Base-by-base conservation (phyloP, 1,140 invertebrate species). In the Zaprionus gabonicus region DNA sequence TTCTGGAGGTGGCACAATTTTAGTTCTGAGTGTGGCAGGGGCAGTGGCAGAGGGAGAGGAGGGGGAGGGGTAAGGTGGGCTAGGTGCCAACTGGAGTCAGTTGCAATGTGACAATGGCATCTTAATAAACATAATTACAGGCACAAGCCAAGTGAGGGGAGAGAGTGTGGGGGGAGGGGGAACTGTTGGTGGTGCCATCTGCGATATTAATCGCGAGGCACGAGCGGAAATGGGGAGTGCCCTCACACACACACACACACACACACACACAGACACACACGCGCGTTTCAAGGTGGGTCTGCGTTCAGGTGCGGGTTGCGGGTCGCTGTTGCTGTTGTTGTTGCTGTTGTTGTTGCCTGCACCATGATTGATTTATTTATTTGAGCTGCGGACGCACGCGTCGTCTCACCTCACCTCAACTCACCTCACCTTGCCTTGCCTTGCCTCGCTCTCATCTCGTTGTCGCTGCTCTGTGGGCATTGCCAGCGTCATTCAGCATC, bases 171-270 rank as follows among this genome's bases (percentile, higher is more conserved):
- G 44, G 36, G 10, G 9, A 13, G n/a, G n/a, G 17, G n/a, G 2
- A 9, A 38, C 23, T 41, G 64, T 13, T 53, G 49, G 49, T 70
- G 64, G 74, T 79, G 60, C 53, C 63, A 78, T 84, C 67, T 56
- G n/a, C 73, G 84, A 87, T 87, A 88, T 88, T 84, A 81, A 87
- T 87, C 85, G 81, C 75, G 84, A 72, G 76, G 76, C 76, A 91
- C 90, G 69, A 88, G 69, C 85, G 85, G 85, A 88, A 88, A 88
- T 88, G 81, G 86, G 85, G 85, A 90, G 85, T 88, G 85, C 79
- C 82, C n/a, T 56, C 49, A 72, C 62, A 71, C 71, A 55, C 67
- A 74, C 67, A 73, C 58, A 71, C 67, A 84, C n/a, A n/a, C n/a
- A n/a, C n/a, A n/a, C 53, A 51, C 36, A 73, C 34, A 58, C 31